A percentile compares a stretch with the other conserved stretches of the same genome.
phyloP scores from a whole-genome alignment of 2,797 vertebrate genomes.

The Distichodus sexfasciatus region DNA sequence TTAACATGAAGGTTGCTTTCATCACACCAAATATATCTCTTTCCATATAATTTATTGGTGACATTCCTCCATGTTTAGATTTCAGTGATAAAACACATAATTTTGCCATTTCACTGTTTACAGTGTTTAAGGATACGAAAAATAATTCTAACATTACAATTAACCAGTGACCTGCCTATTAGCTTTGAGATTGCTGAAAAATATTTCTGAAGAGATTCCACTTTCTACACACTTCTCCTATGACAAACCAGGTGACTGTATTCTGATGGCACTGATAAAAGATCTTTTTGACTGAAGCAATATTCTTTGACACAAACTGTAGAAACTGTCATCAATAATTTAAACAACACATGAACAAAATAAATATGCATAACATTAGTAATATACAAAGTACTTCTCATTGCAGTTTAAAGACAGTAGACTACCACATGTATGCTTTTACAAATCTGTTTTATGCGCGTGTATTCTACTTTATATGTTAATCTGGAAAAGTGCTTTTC shows the following conservation, averaged over 20 bases:
- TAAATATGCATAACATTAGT: conserved; percentile 79
- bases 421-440: conserved; percentile 66
- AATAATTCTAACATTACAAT: conserved; percentile 29
- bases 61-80: conserved; percentile 51
- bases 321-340: conserved; percentile 74
- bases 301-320: conserved; percentile 46
- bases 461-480: conserved; percentile 50
- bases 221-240: neutral
- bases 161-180: conserved; percentile 23
- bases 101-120: conserved; percentile 35
- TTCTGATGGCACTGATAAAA: conserved; percentile 21
- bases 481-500: conserved; percentile 71
- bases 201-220: conserved; percentile 4
- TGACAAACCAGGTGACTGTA: conserved; percentile 16
- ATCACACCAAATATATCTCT: conserved; percentile 21
- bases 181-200: conserved; percentile 17
- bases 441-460: conserved; percentile 45
- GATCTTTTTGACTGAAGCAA: conserved; percentile 31
- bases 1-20: too few relatives aligned
- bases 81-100: conserved; percentile 46
- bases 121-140: conserved; percentile 48
- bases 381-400: conserved; percentile 71
- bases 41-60: conserved; percentile 57
- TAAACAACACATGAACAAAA: conserved; percentile 73
- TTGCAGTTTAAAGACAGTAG: conserved; percentile 68